phyloP scores from a whole-genome alignment of 2,888 invertebrate genomes.

The Syrphus vitripennis region DNA sequence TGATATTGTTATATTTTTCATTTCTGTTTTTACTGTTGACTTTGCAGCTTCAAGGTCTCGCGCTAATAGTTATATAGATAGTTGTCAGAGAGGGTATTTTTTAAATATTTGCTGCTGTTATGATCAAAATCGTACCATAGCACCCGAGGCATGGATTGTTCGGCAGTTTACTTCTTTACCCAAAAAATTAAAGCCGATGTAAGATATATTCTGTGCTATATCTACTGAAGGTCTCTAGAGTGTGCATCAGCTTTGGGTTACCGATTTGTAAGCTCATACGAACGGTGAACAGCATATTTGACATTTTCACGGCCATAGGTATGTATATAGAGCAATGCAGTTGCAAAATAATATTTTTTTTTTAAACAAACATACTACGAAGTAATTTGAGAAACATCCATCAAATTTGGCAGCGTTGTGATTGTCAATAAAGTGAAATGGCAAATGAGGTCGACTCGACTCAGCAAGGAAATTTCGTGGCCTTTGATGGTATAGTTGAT shows the following conservation, averaged over 20 bases:
- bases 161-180: background rate
- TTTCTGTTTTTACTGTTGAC: constrained; percentile 33
- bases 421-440: constrained; percentile 12
- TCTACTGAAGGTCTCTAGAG: constrained; percentile 19
- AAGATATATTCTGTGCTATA: background rate
- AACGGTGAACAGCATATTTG: background rate
- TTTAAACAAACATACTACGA: constrained; percentile 8
- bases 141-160: background rate
- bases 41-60: constrained; percentile 49
- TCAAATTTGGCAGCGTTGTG: constrained; percentile 42
- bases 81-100: background rate
- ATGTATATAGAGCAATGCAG: background rate
- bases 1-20: constrained; percentile 28
- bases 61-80: background rate
- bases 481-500: background rate
- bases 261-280: background rate
- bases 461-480: background rate
- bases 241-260: constrained; percentile 16
- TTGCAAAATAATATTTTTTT: constrained; percentile 2
- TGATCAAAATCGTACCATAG: constrained; percentile 11
- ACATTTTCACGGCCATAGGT: constrained; percentile 24
- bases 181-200: constrained; percentile 25
- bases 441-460: background rate
- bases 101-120: constrained; percentile 18
- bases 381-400: constrained; percentile 45